phyloP scores from a whole-genome alignment of 2,113 vertebrate species.

The Percopsis transmontana region DNA sequence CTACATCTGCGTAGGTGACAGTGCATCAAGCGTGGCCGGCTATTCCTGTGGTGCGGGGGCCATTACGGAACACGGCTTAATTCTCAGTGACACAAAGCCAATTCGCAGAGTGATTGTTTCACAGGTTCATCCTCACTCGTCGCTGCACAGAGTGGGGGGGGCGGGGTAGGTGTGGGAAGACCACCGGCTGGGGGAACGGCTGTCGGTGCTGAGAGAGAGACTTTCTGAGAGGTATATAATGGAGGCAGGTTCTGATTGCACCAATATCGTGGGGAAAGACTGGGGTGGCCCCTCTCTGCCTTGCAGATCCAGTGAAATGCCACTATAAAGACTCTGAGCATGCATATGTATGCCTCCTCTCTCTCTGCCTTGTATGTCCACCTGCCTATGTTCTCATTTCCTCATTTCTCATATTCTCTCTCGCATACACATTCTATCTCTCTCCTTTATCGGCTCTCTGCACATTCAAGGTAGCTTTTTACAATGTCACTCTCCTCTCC shows the following conservation, averaged over 20 bases:
- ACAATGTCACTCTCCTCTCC: slow-evolving; percentile 32
- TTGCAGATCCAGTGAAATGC: slow-evolving; percentile 46
- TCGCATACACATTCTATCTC: not conserved
- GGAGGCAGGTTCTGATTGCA: slow-evolving; percentile 78
- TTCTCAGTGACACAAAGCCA: slow-evolving; percentile 66
- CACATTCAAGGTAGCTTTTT: slow-evolving; percentile 15
- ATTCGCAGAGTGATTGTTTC: slow-evolving; percentile 65
- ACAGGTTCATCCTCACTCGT: slow-evolving; percentile 52
- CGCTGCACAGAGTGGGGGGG: slow-evolving; percentile 5
- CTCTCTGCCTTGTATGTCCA: slow-evolving; percentile 23
- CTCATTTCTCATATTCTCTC: not conserved
- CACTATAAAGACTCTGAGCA: slow-evolving; percentile 52
- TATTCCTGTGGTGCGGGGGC: slow-evolving; percentile 26
- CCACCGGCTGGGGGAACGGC: slow-evolving; percentile 42
- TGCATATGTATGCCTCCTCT: slow-evolving; percentile 58
- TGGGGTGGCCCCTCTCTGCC: slow-evolving; percentile 31
- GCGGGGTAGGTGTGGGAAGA: slow-evolving; percentile 35
- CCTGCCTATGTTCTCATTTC: not conserved
- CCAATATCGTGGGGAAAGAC: slow-evolving; percentile 40
- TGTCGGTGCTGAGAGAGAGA: slow-evolving; percentile 43
- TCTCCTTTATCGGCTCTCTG: not conserved
- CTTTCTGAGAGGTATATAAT: slow-evolving; percentile 81
- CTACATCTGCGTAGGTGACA: slow-evolving; percentile 36
- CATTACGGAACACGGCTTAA: slow-evolving; percentile 59
- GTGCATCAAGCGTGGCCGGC: slow-evolving; percentile 13